A percentile compares a stretch with the other conserved stretches of the same genome.
phyloP scores from a whole-genome alignment of 2,113 vertebrate species.

The Cercocebus atys region DNA sequence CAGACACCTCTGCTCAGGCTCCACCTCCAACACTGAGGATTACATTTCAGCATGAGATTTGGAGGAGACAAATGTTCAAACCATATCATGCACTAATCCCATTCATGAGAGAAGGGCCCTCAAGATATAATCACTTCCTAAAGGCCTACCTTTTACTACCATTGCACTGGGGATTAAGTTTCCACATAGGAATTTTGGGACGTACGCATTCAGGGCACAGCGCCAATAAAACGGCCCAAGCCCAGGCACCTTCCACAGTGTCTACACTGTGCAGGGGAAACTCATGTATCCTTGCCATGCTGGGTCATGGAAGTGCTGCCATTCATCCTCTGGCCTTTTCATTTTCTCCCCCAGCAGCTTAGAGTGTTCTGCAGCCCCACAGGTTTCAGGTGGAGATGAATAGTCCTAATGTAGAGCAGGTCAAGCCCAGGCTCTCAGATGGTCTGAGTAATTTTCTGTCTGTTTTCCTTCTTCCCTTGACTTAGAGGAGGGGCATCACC shows the following conservation, averaged over 20 bases:
- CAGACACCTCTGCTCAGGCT: too few species aligned
- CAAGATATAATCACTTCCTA: neutral
- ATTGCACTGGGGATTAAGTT: neutral
- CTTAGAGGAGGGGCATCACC: neutral
- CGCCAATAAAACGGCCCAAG: neutral
- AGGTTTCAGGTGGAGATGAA: neutral
- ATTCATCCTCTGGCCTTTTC: neutral
- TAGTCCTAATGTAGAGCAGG: neutral
- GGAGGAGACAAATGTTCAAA: too few species aligned
- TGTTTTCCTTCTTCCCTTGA: neutral
- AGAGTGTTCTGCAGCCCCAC: neutral
- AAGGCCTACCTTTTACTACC: neutral
- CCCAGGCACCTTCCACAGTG: neutral
- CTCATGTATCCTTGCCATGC: neutral
- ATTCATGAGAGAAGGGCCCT: neutral
- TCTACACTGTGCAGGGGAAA: neutral
- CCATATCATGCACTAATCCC: neutral
- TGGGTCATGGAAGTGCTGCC: neutral
- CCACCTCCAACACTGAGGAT: too few species aligned
- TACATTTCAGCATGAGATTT: too few species aligned
- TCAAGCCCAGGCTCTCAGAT: neutral
- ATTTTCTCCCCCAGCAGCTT: neutral
- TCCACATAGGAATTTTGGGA: neutral
- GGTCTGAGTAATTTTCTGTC: neutral
- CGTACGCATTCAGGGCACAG: neutral